Evolutionary conservation across 2,113 vertebrate species (phyloP), one percentile per base, ranked within the genome.

Genomic region (Sturnus vulgaris): DNA sequence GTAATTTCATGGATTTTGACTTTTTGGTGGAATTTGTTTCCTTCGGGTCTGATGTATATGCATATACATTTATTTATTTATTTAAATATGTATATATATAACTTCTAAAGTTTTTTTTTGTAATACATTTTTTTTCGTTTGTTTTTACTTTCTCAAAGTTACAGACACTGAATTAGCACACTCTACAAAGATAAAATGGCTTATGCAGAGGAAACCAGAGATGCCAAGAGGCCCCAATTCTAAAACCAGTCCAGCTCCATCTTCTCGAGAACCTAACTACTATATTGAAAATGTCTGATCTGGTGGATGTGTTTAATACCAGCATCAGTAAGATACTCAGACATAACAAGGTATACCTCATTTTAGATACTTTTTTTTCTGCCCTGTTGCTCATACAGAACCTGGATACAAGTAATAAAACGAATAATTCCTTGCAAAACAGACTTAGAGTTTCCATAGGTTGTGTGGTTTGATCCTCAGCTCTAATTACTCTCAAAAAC

Each of bases 271-370:
- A 44, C 21, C 5, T 20, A 49, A 57, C 11, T 28, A 7, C 6
- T 3, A 5, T 0, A 2, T 9, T 78, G 52, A 11, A 33, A 75
- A 5, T 0, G 55, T 9, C 12, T 50, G 39, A 69, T 10, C 11
- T 55, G 25, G 21, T 37, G 12, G 15, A 44, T 40, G 18, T 24
- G 28, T 9, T 33, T 16, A 15, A 39, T 11, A 8, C 18, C 12
- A 11, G 8, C 8, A 15, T 44, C 9, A 44, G 0, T 9, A 60
- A 75, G 25, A 55, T 23, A 55, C 3, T 59, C 15, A 46, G 22
- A 19, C 3, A 42, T 1, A 64, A 20, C 10, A 78, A 69, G 15
- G 11, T 18, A 18, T 2, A 91, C 33, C 6, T 68, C 23, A 60
- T 15, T 35, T 31, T 28, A 39, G 9, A 19, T 22, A 4, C 4